Evolutionary conservation across 2,113 vertebrate genomes (phyloP), one percentile per base, ranked within the genome.

Genomic region (Eudyptes chrysolophus): DNA sequence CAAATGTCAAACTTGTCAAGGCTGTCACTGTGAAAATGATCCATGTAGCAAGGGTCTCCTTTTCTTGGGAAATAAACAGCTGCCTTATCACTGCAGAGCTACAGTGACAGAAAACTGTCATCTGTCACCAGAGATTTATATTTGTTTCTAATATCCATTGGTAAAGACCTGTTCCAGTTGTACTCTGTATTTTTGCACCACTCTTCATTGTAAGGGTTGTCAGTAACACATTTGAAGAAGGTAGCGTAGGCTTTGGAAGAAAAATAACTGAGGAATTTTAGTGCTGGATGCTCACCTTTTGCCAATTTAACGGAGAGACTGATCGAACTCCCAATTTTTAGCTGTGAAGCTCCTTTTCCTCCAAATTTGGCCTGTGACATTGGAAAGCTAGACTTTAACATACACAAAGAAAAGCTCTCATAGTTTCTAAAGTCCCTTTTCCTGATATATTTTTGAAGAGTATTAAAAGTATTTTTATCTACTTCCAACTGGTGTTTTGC

Each of bases 1-100:
- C 93, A 99, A 99, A 98, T 99, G 98, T 98, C 98, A 98, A 52
- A 97, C 98, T 98, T 98, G 98, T 98, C 99, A 95, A 96, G 95
- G 54, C 97, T 98, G 98, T 98, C 98, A 98, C 96, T 98, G 96
- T 98, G 98, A 99, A 97, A 98, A 97, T 97, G 98, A 98, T 98
- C 98, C 97, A 83, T 98, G 97, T 97, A 98, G 96, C 96, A 86
- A 89, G 96, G 97, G 97, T 98, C 98, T 98, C 84, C 97, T 98
- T 98, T 98, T 95, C 94, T 83, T 97, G 92, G 95, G 98, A 98
- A 98, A 96, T 88, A 98, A 98, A 98, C 98, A 98, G 97, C 98
- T 98, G 98, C 97, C 97, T 98, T 98, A 96, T 96, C 96, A 30
- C 81, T 95, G 90, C 96, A 79, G 95, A 96, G 86, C 97, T 92